Conservation (phyloP, 2,113 vertebrate species). For the human (Homo sapiens) region GRCh38 chr1:92528501-92529000, state of each 20-base stretch:
- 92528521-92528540: conserved; percentile 1
- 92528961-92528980: not conserved
- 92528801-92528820: not conserved
- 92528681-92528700: not conserved
- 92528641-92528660: not conserved
- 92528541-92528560: not conserved
- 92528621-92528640: not conserved
- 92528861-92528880: not conserved
- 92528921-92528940: not conserved
- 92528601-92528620: no score
- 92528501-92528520: not conserved
- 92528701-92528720: not conserved
- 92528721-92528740: not conserved
- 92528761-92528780: not conserved
- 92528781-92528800: not conserved
- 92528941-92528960: conserved; percentile 35
- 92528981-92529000: not conserved
- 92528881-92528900: not conserved
- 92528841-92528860: not conserved
- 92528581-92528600: no score
- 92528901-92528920: not conserved
- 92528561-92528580: no score
- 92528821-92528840: not conserved
- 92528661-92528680: not conserved
- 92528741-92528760: not conserved